Percentiles rank a stretch among this genome's conserved stretches.
Conservation (phyloP, 2,888 invertebrate species). For the Congeria kusceri region DNA sequence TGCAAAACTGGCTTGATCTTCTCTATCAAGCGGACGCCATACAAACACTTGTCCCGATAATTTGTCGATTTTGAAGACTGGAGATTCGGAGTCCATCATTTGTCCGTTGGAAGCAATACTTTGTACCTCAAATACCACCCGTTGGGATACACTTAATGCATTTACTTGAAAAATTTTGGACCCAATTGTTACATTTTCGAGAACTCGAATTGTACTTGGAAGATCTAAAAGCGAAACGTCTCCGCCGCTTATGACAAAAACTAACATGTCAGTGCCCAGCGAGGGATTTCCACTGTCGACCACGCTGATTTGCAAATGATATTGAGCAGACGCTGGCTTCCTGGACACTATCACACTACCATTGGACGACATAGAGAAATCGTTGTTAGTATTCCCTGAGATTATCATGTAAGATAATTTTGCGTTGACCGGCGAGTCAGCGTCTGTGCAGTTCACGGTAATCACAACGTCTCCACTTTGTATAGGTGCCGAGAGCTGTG, state of each 20-base stretch:
- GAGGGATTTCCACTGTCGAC: slow-evolving; percentile 53
- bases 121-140: slow-evolving; percentile 23
- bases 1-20: slow-evolving; percentile 47
- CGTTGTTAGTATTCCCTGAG: slow-evolving; percentile 63
- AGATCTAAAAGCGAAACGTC: slow-evolving; percentile 48
- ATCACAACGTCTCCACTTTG: slow-evolving; percentile 49
- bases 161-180: slow-evolving; percentile 38
- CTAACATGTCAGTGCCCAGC: slow-evolving; percentile 35
- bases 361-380: slow-evolving; percentile 50
- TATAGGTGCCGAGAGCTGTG: slow-evolving; percentile 34
- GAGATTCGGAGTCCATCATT: not conserved
- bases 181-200: slow-evolving; percentile 46
- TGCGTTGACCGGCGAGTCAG: slow-evolving; percentile 66
- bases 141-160: slow-evolving; percentile 32
- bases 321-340: slow-evolving; percentile 48
- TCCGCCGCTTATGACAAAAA: slow-evolving; percentile 34
- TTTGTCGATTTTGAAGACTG: slow-evolving; percentile 51
- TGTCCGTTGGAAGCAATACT: not conserved
- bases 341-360: slow-evolving; percentile 46
- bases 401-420: slow-evolving; percentile 66
- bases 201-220: slow-evolving; percentile 32
- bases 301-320: slow-evolving; percentile 53
- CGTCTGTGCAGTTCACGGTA: slow-evolving; percentile 60
- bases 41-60: slow-evolving; percentile 61
- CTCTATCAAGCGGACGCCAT: slow-evolving; percentile 64